Evolutionary conservation across 92 coral and sea anemone species (phyloP), one percentile per base, ranked within the genome.

Genomic region (Porites evermanni): DNA sequence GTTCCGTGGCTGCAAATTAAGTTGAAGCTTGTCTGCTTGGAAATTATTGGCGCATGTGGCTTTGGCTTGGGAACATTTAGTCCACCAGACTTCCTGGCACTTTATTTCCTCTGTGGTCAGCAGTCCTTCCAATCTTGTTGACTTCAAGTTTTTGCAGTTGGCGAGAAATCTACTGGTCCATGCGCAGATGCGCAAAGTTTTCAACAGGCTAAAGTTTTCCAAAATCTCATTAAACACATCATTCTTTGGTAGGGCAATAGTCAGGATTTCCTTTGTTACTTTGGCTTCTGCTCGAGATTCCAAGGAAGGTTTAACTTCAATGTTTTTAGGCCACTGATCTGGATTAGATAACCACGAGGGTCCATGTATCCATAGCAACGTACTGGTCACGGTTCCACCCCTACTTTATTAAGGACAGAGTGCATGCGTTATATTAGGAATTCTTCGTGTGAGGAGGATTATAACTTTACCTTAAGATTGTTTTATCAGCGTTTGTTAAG

Each of bases 311-410:
- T 47, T 2, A 13, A 32, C 72, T 7, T 64, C 75, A 20, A 61
- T 71, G 51, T 21, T 58, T 1, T 67, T 86, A 6, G 89, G 89
- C 89, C 93, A 89, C 67, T 89, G 56, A 51, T 53, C 77, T 65
- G 87, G 82, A 38, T 85, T 74, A 16, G 75, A 6, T 14, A 91
- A 70, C 93, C 88, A 87, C 12, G 44, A 74, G 19, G 89, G 94
- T 18, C 94, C 88, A 54, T 77, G n/a, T 70, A 74, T 74, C 94
- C 94, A 91, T 12, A 65, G 80, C 14, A 38, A 53, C 6, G 84
- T 44, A 53, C 70, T 63, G 13, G 82, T 75, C 70, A 85, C 89
- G 21, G 52, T 79, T 61, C 80, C 81, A 7, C 86, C 78, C 14
- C 89, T 66, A 60, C 89, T 89, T 85, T 21, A 21, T 21, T 21